These are phyloP conservation scores for Mesitornis unicolor DNA, from an alignment of 2,113 vertebrate genomes.

Conservation along the genomic window DNA sequence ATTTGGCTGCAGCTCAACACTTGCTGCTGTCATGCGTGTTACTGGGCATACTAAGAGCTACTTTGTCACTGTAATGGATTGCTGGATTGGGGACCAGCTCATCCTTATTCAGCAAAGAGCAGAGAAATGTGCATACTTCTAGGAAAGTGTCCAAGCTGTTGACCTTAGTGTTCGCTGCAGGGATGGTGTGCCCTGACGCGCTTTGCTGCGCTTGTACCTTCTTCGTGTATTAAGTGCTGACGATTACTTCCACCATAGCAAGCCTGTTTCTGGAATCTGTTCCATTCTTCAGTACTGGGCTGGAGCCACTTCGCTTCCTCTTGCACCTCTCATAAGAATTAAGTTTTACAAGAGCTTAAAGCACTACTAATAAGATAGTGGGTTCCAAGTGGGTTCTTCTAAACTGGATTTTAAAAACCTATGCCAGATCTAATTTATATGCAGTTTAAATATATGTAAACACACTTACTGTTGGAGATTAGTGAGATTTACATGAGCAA, in stretches of 20 bases:
- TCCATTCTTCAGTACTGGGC: neutral
- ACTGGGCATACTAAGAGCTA: neutral
- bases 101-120: neutral
- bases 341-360: neutral
- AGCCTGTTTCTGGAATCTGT: neutral
- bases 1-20: constrained; percentile 44
- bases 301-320: neutral
- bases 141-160: neutral
- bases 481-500: rapidly evolving
- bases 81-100: neutral
- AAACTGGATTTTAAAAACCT: neutral
- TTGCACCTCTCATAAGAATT: neutral
- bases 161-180: neutral
- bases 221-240: neutral
- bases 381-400: neutral
- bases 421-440: neutral
- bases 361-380: rapidly evolving
- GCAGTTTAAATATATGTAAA: neutral
- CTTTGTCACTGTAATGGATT: constrained; percentile 29
- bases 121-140: neutral
- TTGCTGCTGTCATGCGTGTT: constrained; percentile 27
- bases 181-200: neutral
- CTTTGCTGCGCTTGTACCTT: neutral
- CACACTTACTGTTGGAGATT: neutral
- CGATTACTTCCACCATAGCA: neutral